Percentiles rank a stretch among this genome's conserved stretches.
Conservation (phyloP, 1,140 invertebrate genomes). For the Scylla paramamosain region DNA sequence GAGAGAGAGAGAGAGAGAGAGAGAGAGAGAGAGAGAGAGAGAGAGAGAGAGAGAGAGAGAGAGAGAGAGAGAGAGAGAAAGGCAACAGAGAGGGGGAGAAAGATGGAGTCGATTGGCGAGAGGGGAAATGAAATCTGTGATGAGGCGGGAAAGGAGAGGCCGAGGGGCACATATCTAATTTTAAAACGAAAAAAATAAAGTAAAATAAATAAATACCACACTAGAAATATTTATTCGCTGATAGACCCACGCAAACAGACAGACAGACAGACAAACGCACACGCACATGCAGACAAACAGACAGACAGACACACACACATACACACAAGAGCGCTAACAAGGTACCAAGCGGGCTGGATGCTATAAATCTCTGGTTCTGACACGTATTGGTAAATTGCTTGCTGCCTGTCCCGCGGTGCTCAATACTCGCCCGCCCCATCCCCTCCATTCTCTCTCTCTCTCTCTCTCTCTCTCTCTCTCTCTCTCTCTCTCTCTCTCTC, state of each 20-base stretch:
- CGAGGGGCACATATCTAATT: background rate
- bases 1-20: too few species aligned
- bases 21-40: too few species aligned
- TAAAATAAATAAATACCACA: too few species aligned
- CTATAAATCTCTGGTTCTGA: background rate
- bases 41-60: too few species aligned
- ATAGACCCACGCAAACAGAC: too few species aligned
- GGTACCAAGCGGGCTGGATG: background rate
- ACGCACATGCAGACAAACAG: background rate
- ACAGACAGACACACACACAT: background rate
- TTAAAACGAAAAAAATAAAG: background rate
- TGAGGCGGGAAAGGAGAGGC: too few species aligned
- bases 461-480: background rate
- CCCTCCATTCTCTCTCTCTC: background rate
- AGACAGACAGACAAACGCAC: too few species aligned
- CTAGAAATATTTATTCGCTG: too few species aligned
- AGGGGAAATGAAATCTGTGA: too few species aligned
- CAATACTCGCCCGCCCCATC: background rate
- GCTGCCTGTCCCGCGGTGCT: background rate
- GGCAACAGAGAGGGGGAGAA: too few species aligned
- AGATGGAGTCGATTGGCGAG: too few species aligned
- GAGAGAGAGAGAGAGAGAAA: too few species aligned
- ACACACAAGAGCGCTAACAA: background rate
- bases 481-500: background rate
- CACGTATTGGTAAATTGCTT: background rate